Conservation (phyloP, 2,888 invertebrate species). For the Cheiracanthium punctorium region DNA sequence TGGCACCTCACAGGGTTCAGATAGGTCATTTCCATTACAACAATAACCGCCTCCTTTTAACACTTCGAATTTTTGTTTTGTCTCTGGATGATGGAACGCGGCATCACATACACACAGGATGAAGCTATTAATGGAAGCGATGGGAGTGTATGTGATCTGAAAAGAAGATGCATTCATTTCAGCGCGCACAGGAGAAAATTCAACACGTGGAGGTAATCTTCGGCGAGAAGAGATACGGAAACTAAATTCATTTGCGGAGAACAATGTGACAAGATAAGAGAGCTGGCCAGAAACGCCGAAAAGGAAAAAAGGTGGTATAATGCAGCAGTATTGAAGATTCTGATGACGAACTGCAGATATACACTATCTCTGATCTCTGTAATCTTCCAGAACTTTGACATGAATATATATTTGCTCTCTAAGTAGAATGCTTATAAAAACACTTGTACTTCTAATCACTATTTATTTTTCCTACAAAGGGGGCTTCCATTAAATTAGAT, state of each 20-base stretch:
- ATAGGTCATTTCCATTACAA: conserved; percentile 61
- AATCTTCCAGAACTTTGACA: too few species aligned
- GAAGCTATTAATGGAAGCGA: conserved; percentile 31
- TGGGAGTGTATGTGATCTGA: not conserved
- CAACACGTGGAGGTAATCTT: not conserved
- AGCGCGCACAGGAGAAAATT: too few species aligned
- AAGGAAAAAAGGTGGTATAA: not conserved
- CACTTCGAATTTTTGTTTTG: conserved; percentile 54
- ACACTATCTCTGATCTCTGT: too few species aligned
- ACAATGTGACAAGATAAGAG: not conserved
- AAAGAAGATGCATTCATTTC: too few species aligned
- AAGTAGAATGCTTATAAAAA: too few species aligned
- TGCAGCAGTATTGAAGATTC: not conserved
- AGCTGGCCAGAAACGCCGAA: not conserved
- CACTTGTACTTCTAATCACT: too few species aligned
- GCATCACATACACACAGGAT: not conserved
- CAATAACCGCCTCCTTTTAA: conserved; percentile 60
- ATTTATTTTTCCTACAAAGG: too few species aligned
- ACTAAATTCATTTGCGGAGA: not conserved
- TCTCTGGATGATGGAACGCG: conserved; percentile 29
- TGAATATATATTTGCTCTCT: too few species aligned
- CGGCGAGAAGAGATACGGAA: not conserved
- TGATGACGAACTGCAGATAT: not conserved
- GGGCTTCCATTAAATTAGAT: too few species aligned
- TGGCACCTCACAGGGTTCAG: conserved; percentile 29